These are phyloP conservation scores for Halocynthia aurantium DNA, from an alignment of 23 tunicate species.

Conservation along the genomic window DNA sequence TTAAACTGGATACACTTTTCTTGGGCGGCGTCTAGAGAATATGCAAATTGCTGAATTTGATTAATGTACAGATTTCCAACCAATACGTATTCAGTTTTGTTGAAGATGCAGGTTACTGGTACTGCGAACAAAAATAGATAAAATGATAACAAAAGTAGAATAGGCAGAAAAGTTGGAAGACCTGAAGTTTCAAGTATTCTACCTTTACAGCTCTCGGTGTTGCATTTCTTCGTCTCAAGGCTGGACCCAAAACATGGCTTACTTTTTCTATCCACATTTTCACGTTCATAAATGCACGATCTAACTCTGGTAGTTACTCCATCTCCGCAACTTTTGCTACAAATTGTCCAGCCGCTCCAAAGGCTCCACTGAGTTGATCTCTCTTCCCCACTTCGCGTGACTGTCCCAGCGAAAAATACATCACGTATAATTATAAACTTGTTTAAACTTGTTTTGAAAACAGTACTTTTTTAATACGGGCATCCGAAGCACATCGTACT, in stretches of 20 bases:
- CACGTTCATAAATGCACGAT: constrained; percentile 29
- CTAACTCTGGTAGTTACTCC: constrained; percentile 55
- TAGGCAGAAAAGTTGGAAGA: too few relatives aligned
- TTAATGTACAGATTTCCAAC: constrained; percentile 58
- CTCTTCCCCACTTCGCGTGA: constrained; percentile 2
- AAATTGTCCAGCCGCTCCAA: constrained; percentile 80
- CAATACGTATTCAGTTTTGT: constrained; percentile 11
- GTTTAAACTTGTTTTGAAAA: background rate
- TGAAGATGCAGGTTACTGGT: constrained; percentile 54
- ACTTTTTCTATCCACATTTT: background rate
- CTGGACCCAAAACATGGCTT: background rate
- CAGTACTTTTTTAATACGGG: background rate
- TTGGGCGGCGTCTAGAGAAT: constrained; percentile 44
- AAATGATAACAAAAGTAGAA: background rate
- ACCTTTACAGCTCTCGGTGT: constrained; percentile 57
- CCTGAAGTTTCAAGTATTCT: background rate
- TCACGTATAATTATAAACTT: too few relatives aligned
- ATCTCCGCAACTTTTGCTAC: constrained; percentile 71
- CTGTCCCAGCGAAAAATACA: constrained; percentile 3
- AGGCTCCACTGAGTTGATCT: constrained; percentile 49
- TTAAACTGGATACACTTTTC: constrained; percentile 44
- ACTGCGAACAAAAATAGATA: constrained; percentile 15
- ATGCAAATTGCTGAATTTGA: constrained; percentile 51
- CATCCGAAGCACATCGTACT: background rate
- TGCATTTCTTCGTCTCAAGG: constrained; percentile 28